Base-by-base conservation (phyloP, 2,113 vertebrate genomes). In the Gopherus evgoodei region DNA sequence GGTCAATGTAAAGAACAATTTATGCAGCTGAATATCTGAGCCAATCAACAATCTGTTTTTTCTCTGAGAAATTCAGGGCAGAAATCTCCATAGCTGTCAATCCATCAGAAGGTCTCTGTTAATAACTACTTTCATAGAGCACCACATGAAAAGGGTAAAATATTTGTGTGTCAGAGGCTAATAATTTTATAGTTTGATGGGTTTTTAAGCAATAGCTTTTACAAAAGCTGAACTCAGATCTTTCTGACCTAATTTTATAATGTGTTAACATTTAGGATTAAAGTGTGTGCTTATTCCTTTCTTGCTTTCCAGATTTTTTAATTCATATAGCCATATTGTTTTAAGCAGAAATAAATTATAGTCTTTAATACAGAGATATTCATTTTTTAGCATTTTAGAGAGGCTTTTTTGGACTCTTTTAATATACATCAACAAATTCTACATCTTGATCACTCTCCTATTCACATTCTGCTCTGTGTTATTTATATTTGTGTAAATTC, bases 21-120 rank as follows among this genome's bases (percentile, higher is more conserved):
- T 94, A 87, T 93, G 86, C 82, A 98, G 96, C 91, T 95, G 80
- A 91, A n/a, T 94, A 35, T 94, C 17, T 90, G 91, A 95, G 91
- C 93, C 91, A 97, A 88, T 94, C 95, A 96, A 95, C 76, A 95
- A 82, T 86, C 65, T 93, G 84, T n/a, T 57, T 93, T 86, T 88
- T n/a, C 85, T 72, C 35, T 65, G 92, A 88, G 93, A 97, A 97
- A 97, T 96, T 97, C 83, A 95, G 95, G 93, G 72, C 90, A 93
- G 84, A 96, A 49, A 96, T 97, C 79, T 96, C 81, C 89, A 62
- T 91, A 86, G 62, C 89, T 96, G 88, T 95, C 84, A 81, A 75
- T 94, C 84, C 89, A 85, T 81, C 69, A 93, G 2, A 35, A 90
- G 83, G 80, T 97, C 85, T 92, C 53, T 1, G 1, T 72, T 95